Percentiles rank a stretch among this genome's conserved stretches.
Conservation (phyloP, 2,888 invertebrate species). For the Agrochola macilenta region DNA sequence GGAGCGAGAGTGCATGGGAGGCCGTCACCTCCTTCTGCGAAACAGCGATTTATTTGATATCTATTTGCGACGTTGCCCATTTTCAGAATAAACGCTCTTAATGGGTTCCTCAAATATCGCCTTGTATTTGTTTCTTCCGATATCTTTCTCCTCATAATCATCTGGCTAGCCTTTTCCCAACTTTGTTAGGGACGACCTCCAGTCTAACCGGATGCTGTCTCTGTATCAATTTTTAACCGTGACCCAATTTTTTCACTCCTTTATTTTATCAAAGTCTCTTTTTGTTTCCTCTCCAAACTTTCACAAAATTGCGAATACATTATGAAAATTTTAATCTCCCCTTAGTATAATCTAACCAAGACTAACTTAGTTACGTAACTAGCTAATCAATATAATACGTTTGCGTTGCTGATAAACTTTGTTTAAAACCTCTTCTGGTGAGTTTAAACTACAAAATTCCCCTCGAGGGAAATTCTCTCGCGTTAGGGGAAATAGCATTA, state of each 20-base stretch:
- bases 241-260: conserved; percentile 1
- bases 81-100: too few species aligned
- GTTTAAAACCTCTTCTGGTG: conserved; percentile 49
- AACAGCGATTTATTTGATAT: too few species aligned
- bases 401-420: conserved; percentile 53
- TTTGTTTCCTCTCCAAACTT: conserved; percentile 17
- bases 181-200: too few species aligned
- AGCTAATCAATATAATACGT: conserved; percentile 50
- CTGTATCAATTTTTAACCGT: not conserved
- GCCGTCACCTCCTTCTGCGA: too few species aligned
- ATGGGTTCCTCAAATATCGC: too few species aligned
- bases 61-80: too few species aligned
- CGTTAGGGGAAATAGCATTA: conserved; percentile 14
- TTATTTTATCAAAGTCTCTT: not conserved
- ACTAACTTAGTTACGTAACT: conserved; percentile 32
- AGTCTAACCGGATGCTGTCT: not conserved
- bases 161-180: too few species aligned
- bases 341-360: conserved; percentile 27
- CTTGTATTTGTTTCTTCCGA: too few species aligned
- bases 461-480: conserved; percentile 19
- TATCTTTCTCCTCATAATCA: too few species aligned
- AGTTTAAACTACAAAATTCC: conserved; percentile 54
- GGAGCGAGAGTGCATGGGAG: too few species aligned
- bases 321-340: conserved; percentile 36
- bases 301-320: conserved; percentile 22